phyloP scores from a whole-genome alignment of 1,140 invertebrate genomes.

The Camponotus floridanus region DNA sequence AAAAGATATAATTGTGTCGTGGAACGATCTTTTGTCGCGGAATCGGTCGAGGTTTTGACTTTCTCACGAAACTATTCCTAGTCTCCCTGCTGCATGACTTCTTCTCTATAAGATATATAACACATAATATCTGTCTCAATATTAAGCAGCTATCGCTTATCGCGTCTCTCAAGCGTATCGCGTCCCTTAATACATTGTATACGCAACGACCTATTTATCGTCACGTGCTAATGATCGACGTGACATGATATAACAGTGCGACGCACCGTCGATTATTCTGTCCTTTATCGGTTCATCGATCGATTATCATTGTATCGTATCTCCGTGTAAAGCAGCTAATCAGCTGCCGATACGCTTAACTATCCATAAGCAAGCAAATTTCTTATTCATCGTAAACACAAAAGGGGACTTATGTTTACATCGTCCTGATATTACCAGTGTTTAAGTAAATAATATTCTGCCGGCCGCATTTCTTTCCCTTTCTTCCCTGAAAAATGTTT shows the following conservation, averaged over 20 bases:
- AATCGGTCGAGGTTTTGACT: slow-evolving; percentile 65
- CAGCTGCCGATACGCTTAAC: slow-evolving; percentile 25
- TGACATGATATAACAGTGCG: slow-evolving; percentile 3
- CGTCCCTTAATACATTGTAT: slow-evolving; percentile 19
- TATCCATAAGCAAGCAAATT: slow-evolving; percentile 5
- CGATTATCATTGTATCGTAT: slow-evolving; percentile 12
- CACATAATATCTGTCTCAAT: slow-evolving; percentile 40
- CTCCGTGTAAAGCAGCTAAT: neutral
- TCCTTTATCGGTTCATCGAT: neutral
- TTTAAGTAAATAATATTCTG: slow-evolving; percentile 14
- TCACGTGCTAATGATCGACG: slow-evolving; percentile 3
- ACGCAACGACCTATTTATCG: neutral
- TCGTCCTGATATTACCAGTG: neutral
- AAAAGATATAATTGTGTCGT: slow-evolving; percentile 58
- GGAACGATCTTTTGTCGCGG: slow-evolving; percentile 15
- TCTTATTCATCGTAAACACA: slow-evolving; percentile 11
- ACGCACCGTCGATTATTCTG: neutral
- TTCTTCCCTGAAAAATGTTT: neutral
- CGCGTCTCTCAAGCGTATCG: slow-evolving; percentile 45
- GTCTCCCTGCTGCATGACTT: slow-evolving; percentile 22
- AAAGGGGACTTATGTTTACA: slow-evolving; percentile 11
- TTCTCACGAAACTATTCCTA: slow-evolving; percentile 26
- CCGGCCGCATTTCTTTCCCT: neutral
- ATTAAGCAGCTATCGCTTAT: slow-evolving; percentile 57
- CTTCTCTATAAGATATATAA: slow-evolving; percentile 40